Conservation (phyloP, 2,797 vertebrate species). For the Scleropages formosus region DNA sequence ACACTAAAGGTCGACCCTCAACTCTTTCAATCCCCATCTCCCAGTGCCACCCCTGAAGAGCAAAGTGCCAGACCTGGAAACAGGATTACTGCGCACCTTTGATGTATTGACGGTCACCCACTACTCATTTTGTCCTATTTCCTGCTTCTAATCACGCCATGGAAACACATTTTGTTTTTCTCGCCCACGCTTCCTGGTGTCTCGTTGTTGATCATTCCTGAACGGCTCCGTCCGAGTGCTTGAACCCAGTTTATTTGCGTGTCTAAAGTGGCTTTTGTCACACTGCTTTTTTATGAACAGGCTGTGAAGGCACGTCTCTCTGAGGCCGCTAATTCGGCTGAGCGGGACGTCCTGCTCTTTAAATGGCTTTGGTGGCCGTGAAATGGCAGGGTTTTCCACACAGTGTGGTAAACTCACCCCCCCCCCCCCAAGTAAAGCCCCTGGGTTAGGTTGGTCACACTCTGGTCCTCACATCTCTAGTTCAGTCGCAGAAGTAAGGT, state of each 20-base stretch:
- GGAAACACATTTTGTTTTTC: constrained; percentile 14
- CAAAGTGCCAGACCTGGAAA: too few species aligned
- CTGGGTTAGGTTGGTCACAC: too few species aligned
- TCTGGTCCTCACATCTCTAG: too few species aligned
- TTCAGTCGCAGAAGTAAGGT: too few species aligned
- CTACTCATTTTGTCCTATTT: constrained; percentile 1
- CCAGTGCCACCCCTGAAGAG: too few species aligned
- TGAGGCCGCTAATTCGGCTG: background rate
- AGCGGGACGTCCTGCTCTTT: background rate
- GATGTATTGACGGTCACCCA: constrained; percentile 17
- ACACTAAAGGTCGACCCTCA: too few species aligned
- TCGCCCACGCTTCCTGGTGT: background rate
- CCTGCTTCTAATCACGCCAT: background rate
- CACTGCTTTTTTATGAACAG: background rate
- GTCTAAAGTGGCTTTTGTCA: background rate
- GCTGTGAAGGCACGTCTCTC: background rate
- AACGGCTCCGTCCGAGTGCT: background rate
- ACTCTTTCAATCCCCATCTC: too few species aligned
- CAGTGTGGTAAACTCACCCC: too few species aligned
- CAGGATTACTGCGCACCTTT: background rate
- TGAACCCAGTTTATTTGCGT: background rate
- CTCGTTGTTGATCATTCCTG: constrained; percentile 11
- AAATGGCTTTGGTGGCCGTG: background rate
- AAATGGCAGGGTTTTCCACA: background rate
- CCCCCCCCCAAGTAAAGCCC: too few species aligned